Base-by-base conservation (phyloP, 2,797 vertebrate genomes). In the Darevskia nairensis region DNA sequence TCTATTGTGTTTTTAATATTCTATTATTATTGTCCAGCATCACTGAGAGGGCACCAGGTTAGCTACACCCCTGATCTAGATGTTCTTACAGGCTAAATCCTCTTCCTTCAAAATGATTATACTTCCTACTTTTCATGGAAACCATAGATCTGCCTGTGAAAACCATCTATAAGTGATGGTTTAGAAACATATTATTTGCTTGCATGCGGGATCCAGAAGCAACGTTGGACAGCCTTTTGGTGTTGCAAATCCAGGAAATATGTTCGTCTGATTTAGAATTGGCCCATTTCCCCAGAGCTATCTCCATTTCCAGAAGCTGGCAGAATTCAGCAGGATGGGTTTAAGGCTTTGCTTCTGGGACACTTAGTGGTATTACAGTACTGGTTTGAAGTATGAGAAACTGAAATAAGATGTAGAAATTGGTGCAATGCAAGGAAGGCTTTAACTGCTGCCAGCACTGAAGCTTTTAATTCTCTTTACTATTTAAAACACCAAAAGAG, bases 111-210 rank as follows among this genome's bases (percentile, higher is more conserved):
- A 84, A 27, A 35, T 44, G 19, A 83, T 75, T 69, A 74, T 85
- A 27, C 79, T 91, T 86, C 80, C 74, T 89, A n/a, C 39, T 93
- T 91, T 84, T 87, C 61, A 78, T 25, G 35, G 84, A 84, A 88
- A 86, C 44, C 25, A 68, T 83, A 35, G 83, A 41, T n/a, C 59
- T 94, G 74, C 27, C 78, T 89, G 29, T 82, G 69, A 86, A 91
- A 94, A 61, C 84, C 41, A 82, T 89, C 61, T 90, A 71, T 74
- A 64, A 29, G 1, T 84, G 71, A 89, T 46, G 85, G 29, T 88
- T 94, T 84, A 83, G 64, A 88, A 89, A 86, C 71, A 80, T 0
- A 80, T 61, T 61, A 76, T 89, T 77, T 55, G 39, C 89, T 92
- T 91, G 82, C 1, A 55, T 21, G 6, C 8, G 41, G 44, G 59